Conservation (phyloP, 2,113 vertebrate genomes). For the Lutjanus erythropterus region DNA sequence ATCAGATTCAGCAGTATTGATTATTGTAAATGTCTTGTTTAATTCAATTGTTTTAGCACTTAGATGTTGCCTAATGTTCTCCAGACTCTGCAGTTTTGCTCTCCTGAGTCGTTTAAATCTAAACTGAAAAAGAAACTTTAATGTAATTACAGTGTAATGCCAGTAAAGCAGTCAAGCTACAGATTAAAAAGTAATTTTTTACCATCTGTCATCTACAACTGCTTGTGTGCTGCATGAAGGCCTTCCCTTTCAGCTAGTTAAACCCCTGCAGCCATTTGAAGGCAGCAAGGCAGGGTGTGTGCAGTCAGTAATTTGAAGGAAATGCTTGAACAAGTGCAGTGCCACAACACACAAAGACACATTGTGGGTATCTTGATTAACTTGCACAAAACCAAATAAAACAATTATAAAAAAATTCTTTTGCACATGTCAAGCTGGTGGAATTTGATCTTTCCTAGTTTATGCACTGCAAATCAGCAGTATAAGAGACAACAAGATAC, state of each 20-base stretch:
- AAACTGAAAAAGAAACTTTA: neutral
- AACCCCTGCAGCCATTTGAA: constrained; percentile 4
- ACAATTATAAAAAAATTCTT: neutral
- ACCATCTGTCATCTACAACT: constrained; percentile 10
- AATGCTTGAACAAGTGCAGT: neutral
- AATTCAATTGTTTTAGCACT: neutral
- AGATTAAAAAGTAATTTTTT: neutral
- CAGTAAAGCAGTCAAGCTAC: neutral
- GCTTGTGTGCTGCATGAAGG: neutral
- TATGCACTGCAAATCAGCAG: neutral
- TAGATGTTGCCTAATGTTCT: neutral
- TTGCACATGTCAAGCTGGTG: neutral
- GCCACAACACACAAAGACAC: neutral
- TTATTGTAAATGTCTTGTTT: neutral
- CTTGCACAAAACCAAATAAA: neutral
- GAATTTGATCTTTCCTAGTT: neutral
- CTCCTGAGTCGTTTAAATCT: neutral
- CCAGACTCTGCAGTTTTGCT: neutral
- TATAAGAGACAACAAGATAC: too few relatives aligned
- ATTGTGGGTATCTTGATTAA: neutral
- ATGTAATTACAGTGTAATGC: neutral
- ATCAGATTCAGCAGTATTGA: neutral
- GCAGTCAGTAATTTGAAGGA: constrained; percentile 1
- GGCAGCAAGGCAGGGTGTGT: neutral
- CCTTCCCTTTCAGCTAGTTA: neutral